Base-by-base conservation (phyloP, 2,113 vertebrate species). In the Pseudorhombus dupliciocellatus region DNA sequence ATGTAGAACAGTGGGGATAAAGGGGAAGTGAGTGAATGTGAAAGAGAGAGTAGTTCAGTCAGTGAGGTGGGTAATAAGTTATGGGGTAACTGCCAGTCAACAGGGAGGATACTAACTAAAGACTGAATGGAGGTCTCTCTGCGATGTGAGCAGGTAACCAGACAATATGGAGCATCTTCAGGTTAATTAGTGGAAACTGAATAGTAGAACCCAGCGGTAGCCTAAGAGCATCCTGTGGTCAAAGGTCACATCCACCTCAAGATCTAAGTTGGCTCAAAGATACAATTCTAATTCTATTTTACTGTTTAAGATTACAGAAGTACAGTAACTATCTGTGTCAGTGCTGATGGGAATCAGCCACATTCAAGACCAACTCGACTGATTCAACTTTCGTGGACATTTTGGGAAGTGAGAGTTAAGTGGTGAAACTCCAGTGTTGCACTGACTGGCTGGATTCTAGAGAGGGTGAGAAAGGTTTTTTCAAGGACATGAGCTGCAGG, bases 401-500 rank as follows among this genome's bases (percentile, higher is more conserved):
- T 62, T 44, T 70, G 60, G 73, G 52, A 75, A 81, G 37, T 66
- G 54, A 63, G 40, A 66, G 0, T 14, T 31, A 59, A 64, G 1
- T 6, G 7, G 7, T 53, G 52, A 52, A 75, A 50, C 37, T 37
- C 51, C 67, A 12, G 22, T 8, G 34, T 71, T 70, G 52, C 31
- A 0, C n/a, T n/a, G n/a, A n/a, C n/a, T 70, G 52, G 69, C 25
- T 30, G 25, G 16, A 4, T 20, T 21, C 4, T 42, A 14, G 52
- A 24, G 5, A 2, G 11, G 1, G 8, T 24, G 20, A 14, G 30
- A 44, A 44, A 44, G 34, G 18, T 25, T 20, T 37, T 24, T 46
- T 18, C 14, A 42, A 62, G 28, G 25, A 61, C 21, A 1, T 26
- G 5, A 54, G 11, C 48, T 28, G 31, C 9, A 28, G 28, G 5